Evolutionary conservation across 2,888 invertebrate species (phyloP), one percentile per base, ranked within the genome.

Genomic region (Nipponacmea schrenckii): DNA sequence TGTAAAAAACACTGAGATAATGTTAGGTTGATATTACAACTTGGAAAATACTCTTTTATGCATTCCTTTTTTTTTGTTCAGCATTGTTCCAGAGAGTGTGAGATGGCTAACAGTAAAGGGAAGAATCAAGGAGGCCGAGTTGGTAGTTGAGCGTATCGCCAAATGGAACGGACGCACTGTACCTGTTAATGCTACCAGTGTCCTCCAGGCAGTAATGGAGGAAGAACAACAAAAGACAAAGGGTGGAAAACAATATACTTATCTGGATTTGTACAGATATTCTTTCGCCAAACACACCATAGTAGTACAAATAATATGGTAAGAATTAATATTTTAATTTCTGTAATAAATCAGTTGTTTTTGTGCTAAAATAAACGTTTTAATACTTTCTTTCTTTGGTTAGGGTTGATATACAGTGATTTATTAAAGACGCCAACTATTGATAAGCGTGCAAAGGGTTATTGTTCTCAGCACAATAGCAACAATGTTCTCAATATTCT

Each of bases 31-130:
- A n/a, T n/a, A n/a, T n/a, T n/a, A n/a, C n/a, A n/a, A n/a, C n/a
- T 7, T 39, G 4, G 10, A 5, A 5, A 39, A 39, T 10, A 39
- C 39, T 10, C 10, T 5, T 39, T 10, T 39, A 39, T 39, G 10
- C 10, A 8, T n/a, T n/a, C n/a, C n/a, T 39, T 8, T 39, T n/a
- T n/a, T 10, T 39, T 39, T 10, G 39, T 39, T 39, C 39, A 64
- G 71, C 45, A 20, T 71, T 17, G 62, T 50, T 26, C 56, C 67
- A 31, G 71, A 67, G 26, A 67, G 68, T 39, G 20, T 71, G 1
- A 48, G 71, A 26, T 67, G 67, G 67, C 39, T 65, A 26, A 64
- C 62, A 4, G 69, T 62, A 20, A 67, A 72, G 44, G 69, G 67
- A 0, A 26, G 39, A 62, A n/a, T 66, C 31, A n/a, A 66, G n/a